A percentile compares a stretch with the other conserved stretches of the same genome.
phyloP scores from a whole-genome alignment of 1,140 invertebrate species.

The Calliphora vicina region DNA sequence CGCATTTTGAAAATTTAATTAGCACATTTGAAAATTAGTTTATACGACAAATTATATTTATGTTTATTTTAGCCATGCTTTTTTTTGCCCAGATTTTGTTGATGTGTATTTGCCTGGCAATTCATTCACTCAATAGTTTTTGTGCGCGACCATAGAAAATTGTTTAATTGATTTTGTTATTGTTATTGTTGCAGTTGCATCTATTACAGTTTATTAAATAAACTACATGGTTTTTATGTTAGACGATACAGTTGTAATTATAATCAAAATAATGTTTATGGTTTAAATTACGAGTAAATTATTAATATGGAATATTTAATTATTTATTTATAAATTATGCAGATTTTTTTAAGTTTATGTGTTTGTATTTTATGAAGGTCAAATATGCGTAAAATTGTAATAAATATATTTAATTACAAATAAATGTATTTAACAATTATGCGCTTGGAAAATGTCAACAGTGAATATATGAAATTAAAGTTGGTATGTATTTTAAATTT shows the following conservation, averaged over 20 bases:
- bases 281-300: neutral
- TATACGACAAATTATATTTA: neutral
- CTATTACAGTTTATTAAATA: neutral
- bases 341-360: neutral
- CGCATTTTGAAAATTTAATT: constrained; percentile 13
- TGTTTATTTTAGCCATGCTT: neutral
- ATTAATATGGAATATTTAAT: neutral
- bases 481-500: no score
- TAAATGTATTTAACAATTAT: no score
- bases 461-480: no score
- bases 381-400: neutral
- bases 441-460: no score
- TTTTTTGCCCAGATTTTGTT: neutral
- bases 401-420: no score
- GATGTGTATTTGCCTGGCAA: neutral
- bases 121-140: neutral
- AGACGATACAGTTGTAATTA: neutral
- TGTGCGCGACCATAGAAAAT: neutral
- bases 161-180: neutral
- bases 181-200: neutral
- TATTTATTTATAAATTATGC: neutral
- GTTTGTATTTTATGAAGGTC: neutral
- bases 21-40: constrained; percentile 13
- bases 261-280: neutral
- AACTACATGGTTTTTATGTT: neutral